Conservation (phyloP, 2,113 vertebrate genomes). For the Neomonachus schauinslandi region DNA sequence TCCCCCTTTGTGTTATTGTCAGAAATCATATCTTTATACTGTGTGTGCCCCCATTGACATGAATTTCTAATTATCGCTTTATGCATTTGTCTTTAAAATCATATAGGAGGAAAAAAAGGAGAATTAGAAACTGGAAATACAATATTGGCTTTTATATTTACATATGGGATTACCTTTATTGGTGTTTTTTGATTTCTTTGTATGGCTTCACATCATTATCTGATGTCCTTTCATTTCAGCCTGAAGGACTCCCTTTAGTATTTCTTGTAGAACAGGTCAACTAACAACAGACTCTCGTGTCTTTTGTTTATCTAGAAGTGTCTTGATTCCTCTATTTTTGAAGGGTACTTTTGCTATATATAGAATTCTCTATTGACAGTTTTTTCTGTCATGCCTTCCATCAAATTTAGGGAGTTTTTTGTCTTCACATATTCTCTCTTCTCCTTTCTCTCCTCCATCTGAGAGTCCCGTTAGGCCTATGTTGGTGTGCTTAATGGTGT, state of each 20-base stretch:
- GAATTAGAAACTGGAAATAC: neutral
- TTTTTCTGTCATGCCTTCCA: neutral
- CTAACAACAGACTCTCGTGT: neutral
- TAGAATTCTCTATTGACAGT: neutral
- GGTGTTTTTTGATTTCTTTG: neutral
- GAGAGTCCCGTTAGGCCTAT: neutral
- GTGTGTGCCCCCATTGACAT: neutral
- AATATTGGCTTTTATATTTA: neutral
- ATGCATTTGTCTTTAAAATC: neutral
- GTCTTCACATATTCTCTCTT: neutral
- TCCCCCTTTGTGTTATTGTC: neutral
- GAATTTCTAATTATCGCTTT: neutral
- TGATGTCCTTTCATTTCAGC: neutral
- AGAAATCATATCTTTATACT: neutral
- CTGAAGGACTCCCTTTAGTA: neutral
- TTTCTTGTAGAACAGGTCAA: neutral
- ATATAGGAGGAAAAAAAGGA: neutral
- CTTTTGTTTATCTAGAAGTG: conserved; percentile 47
- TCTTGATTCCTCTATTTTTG: neutral
- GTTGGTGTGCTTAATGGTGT: neutral
- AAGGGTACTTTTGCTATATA: neutral
- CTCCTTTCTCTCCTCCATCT: neutral
- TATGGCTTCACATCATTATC: neutral
- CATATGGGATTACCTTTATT: neutral
- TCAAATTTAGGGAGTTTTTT: neutral